Base-by-base conservation (phyloP, 2,888 invertebrate species). In the Mesorhabditis sp. region DNA sequence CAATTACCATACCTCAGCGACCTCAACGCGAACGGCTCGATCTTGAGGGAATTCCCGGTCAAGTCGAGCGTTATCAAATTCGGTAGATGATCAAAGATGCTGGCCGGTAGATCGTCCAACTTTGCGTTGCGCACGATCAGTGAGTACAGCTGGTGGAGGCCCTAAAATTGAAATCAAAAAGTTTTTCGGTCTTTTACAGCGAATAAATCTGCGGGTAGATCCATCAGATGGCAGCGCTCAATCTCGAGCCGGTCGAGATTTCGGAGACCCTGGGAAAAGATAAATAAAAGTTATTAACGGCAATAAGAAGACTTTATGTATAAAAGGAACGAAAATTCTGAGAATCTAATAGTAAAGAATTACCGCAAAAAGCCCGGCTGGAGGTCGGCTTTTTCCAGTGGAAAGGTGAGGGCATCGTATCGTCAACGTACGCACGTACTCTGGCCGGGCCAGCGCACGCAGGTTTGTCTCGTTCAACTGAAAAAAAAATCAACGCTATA, bases 11-110 rank as follows among this genome's bases (percentile, higher is more conserved):
- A 77, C 77, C 70, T 72, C n/a, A 79, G 69, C 3, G 76, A 76
- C 65, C 73, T 65, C 42, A 79, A 67, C 4, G 79, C 76, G 61
- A 75, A 72, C 7, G 80, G 80, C 64, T 80, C 80, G 13, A 80
- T 78, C 65, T 73, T 70, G 6, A 81, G 67, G 45, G 74, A 72
- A 72, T 80, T 81, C 61, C 80, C 80, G 15, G 80, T 75, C 7
- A 81, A 63, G 65, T 80, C 81, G 43, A 81, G 70, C 0, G 81
- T 79, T 80, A 81, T 81, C 67, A 81, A 65, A 67, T 80, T 81
- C 28, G 76, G 80, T 58, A 76, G 64, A 72, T 80, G 73, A 4
- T 71, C 72, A 65, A 81, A 81, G 2, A 80, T 67, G 6, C 6
- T 64, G 42, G 72, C 63, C 4, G 81, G 80, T 45, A 81, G 72